Percentiles rank a stretch among this genome's conserved stretches.
Conservation (phyloP, 2,113 vertebrate species). For the Accipiter cooperii region DNA sequence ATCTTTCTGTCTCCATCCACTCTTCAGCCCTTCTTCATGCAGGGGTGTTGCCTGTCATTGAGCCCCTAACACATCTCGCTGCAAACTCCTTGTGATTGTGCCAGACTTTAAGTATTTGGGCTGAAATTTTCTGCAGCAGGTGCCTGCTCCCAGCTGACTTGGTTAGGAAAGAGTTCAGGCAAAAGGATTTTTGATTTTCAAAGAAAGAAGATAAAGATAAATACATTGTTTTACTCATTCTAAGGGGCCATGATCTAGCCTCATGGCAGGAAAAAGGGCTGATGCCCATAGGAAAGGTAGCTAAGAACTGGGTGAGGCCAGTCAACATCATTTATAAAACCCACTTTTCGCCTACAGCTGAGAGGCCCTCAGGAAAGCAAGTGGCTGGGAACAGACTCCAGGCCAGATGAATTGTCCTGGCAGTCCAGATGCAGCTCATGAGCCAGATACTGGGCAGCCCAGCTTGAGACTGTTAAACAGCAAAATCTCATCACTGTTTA, state of each 20-base stretch:
- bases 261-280: not conserved
- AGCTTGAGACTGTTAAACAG: not conserved
- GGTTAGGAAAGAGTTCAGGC: not conserved
- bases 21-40: not conserved
- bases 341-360: rapidly evolving
- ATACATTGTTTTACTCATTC: not conserved
- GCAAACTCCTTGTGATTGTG: not conserved
- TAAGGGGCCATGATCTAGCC: not conserved
- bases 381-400: not conserved
- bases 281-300: not conserved
- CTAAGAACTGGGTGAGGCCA: not conserved
- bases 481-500: not conserved
- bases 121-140: not conserved
- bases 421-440: not conserved
- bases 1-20: not conserved
- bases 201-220: not conserved
- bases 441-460: not conserved
- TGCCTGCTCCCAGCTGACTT: not conserved
- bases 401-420: not conserved
- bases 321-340: rapidly evolving
- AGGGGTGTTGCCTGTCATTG: not conserved
- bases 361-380: not conserved
- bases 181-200: not conserved
- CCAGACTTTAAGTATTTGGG: not conserved
- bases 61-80: not conserved